Base-by-base conservation (phyloP, 2,113 vertebrate genomes). In the Morone saxatilis region DNA sequence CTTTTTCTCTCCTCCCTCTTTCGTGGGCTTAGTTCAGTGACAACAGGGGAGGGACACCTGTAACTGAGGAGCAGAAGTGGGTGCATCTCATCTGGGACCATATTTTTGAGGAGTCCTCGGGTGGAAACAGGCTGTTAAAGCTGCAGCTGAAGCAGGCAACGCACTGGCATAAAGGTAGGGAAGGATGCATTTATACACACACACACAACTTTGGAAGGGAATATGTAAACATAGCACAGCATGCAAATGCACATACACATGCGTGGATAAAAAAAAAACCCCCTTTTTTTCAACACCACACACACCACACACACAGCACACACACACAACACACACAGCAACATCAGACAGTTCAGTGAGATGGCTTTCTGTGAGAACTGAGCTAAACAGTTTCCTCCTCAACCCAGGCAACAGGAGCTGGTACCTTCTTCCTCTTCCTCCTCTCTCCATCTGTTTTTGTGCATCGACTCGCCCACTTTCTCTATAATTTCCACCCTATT, bases 381-480 rank as follows among this genome's bases (percentile, higher is more conserved):
- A n/a, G n/a, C n/a, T 89, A 86, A 89, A 91, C 86, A 87, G 65
- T 69, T 76, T 83, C 38, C 57, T 76, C 74, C 51, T 63, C 61
- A 57, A n/a, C n/a, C n/a, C 80, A 87, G 80, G 80, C 87, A 90
- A 90, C 93, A 90, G 85, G 76, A 92, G 86, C 7, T 20, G 13
- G 22, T 47, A 59, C 51, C 59, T 45, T 71, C 62, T 40, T 80
- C 66, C 25, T 61, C 62, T 20, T 74, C 47, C 53, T 75, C 56
- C n/a, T 56, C 53, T 38, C 74, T 36, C 25, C 43, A 36, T 82
- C 71, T 67, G 57, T 71, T 75, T 16, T 19, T 66, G 31, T 54
- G 61, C 51, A 79, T 72, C 43, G 72, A 54, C 31, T 31, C 31
- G 31, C 31, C 31, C 31, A 31, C 31, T 84, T 45, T 78, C 43